These are phyloP conservation scores for Muscicapa comitata DNA, from an alignment of 2,797 vertebrate species.

Conservation along the genomic window DNA sequence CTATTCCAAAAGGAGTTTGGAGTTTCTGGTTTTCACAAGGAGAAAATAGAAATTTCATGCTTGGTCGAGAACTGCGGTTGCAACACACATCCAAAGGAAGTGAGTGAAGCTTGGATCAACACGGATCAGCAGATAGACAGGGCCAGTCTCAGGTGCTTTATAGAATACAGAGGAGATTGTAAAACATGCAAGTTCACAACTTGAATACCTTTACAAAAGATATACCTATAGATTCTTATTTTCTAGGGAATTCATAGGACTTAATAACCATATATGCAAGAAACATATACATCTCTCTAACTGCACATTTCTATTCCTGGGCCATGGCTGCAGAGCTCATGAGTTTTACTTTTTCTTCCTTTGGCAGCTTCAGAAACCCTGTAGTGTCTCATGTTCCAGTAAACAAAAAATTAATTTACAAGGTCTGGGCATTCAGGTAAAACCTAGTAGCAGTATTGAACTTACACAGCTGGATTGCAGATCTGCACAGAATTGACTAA, in stretches of 20 bases:
- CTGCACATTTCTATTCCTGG: neutral
- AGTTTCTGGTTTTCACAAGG: neutral
- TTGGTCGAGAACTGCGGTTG: neutral
- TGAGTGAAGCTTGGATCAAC: neutral
- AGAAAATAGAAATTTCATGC: neutral
- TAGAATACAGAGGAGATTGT: neutral
- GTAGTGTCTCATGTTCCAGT: neutral
- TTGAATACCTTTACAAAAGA: neutral
- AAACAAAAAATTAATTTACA: constrained; percentile 28
- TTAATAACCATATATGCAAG: neutral
- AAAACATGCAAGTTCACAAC: neutral
- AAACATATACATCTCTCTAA: neutral
- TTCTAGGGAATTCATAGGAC: neutral
- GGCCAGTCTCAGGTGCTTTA: neutral
- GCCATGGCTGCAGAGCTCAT: neutral
- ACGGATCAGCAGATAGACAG: neutral
- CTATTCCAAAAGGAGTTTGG: neutral
- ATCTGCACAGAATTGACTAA: neutral
- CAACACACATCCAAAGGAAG: neutral
- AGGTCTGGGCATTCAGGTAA: neutral
- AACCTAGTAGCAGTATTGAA: constrained; percentile 35
- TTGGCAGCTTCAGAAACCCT: constrained; percentile 9
- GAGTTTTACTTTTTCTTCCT: neutral
- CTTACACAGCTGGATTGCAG: neutral
- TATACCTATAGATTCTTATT: neutral